A percentile compares a stretch with the other conserved stretches of the same genome.
Conservation (phyloP, 2,888 invertebrate genomes). For the Acrobasis consociella region DNA sequence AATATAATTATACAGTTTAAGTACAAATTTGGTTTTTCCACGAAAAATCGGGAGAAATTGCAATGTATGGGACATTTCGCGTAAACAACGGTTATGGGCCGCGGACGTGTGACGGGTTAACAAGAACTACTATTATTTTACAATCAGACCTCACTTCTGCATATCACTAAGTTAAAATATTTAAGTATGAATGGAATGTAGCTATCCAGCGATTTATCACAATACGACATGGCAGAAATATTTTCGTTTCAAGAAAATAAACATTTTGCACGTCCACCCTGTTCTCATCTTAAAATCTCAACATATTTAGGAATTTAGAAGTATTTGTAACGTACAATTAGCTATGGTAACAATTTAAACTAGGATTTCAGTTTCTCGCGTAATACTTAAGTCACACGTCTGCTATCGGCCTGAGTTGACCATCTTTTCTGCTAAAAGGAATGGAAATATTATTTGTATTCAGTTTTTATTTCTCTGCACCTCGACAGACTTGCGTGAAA, state of each 20-base stretch:
- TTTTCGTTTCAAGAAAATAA: constrained; percentile 48
- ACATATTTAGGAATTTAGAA: constrained; percentile 40
- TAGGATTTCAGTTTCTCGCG: constrained; percentile 41
- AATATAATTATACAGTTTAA: no score
- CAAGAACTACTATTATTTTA: constrained; percentile 75
- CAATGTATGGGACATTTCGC: no score
- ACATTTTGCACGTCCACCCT: constrained; percentile 35
- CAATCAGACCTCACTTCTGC: constrained; percentile 75
- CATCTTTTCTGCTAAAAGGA: not conserved
- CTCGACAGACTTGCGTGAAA: constrained; percentile 20
- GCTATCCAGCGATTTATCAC: constrained; percentile 67
- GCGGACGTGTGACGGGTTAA: no score
- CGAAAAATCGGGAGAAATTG: no score
- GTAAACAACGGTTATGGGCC: no score
- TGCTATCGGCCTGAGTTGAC: not conserved
- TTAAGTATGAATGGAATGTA: constrained; percentile 67
- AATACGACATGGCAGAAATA: constrained; percentile 69
- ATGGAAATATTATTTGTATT: not conserved
- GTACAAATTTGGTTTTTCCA: no score
- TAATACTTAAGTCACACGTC: not conserved
- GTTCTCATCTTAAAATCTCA: constrained; percentile 31
- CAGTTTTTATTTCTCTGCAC: constrained; percentile 24
- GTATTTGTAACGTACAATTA: constrained; percentile 61
- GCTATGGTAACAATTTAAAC: constrained; percentile 74
- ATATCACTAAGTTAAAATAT: constrained; percentile 62